Base-by-base conservation (phyloP, 2,797 vertebrate species). In the Thripadectes ignobilis region DNA sequence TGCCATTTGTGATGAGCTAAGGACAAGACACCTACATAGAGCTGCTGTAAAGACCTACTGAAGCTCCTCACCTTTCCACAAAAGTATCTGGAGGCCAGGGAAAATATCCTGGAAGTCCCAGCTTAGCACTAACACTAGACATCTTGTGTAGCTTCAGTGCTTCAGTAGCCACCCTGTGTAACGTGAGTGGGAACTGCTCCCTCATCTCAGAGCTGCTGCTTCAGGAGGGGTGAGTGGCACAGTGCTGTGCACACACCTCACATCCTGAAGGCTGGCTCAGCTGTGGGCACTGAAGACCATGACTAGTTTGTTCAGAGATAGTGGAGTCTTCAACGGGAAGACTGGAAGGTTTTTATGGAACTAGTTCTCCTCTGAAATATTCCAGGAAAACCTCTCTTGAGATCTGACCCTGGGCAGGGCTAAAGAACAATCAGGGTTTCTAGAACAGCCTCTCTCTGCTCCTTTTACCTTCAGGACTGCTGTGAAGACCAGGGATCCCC, bases 131-230 rank as follows among this genome's bases (percentile, higher is more conserved):
- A 26, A 3, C 18, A 20, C 79, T 76, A 59, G 74, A n/a, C 8
- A 63, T 14, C 9, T 61, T 1, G 0, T 8, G 20, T 30, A 36
- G 75, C 22, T 79, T 73, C 55, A 58, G 36, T 0, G 0, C 30
- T 51, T 58, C 48, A 21, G 39, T 15, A 69, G 65, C n/a, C 38
- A 81, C 13, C n/a, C 22, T 30, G 15, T n/a, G 20, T 77, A 61
- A 59, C 51, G 32, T 14, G 36, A 80, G 13, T 29, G 29, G 36
- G 26, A 20, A 48, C 34, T 68, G 21, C 23, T 69, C 17, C 12
- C 41, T 48, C 55, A 6, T 1, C 2, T n/a, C 79, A 29, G 46
- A 84, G 23, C 45, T 59, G 16, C 17, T 62, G 14, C 12, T 46
- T 57, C 57, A 52, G 55, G 22, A 41, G 6, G 6, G 6, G 27